phyloP scores from a whole-genome alignment of 2,888 invertebrate species.

The Drosophila rubida region DNA sequence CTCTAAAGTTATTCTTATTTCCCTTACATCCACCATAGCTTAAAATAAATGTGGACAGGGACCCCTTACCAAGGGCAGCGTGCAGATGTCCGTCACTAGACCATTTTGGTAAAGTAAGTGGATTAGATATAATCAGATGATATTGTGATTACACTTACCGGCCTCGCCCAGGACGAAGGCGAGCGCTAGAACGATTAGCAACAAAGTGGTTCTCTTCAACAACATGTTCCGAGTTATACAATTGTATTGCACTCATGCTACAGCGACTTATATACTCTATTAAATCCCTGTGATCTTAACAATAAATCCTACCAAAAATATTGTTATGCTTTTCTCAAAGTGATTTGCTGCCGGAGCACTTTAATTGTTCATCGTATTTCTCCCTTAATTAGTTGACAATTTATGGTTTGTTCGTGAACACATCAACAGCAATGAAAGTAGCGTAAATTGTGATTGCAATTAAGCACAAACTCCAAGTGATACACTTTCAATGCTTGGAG shows the following conservation, averaged over 20 bases:
- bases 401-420: too few species aligned
- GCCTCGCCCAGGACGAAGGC: not conserved
- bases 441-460: too few species aligned
- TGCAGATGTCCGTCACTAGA: slow-evolving; percentile 14
- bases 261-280: not conserved
- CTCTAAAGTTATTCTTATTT: slow-evolving; percentile 13
- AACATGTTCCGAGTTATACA: not conserved
- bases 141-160: not conserved
- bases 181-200: not conserved
- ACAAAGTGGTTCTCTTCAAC: slow-evolving; percentile 2
- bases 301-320: too few species aligned
- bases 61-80: slow-evolving; percentile 11
- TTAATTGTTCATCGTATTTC: too few species aligned
- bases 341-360: too few species aligned
- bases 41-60: slow-evolving; percentile 20
- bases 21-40: slow-evolving; percentile 30
- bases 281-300: not conserved
- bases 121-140: not conserved
- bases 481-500: too few species aligned
- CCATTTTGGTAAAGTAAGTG: not conserved
- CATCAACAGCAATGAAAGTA: too few species aligned
- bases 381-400: too few species aligned
- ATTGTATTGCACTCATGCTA: not conserved
- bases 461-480: too few species aligned
- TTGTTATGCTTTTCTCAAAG: too few species aligned